These are phyloP conservation scores for Eucriotettix oculatus DNA, from an alignment of 2,888 invertebrate genomes.

Conservation along the genomic window DNA sequence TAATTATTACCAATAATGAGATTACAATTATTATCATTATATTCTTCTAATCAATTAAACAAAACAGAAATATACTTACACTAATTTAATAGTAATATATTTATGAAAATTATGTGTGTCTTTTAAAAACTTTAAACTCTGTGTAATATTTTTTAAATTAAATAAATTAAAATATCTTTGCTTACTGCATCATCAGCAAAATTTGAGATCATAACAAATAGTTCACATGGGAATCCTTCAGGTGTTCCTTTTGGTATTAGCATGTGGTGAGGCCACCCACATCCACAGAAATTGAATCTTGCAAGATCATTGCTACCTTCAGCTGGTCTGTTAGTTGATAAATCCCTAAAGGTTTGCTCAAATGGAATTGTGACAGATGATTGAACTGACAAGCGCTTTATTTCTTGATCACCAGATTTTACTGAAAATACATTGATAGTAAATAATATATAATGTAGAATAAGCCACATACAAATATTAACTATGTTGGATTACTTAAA, in stretches of 20 bases:
- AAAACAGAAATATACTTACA: too few relatives aligned
- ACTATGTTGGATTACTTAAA: too few relatives aligned
- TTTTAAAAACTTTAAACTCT: too few relatives aligned
- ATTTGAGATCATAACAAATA: conserved; percentile 20
- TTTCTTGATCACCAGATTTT: conserved; percentile 44
- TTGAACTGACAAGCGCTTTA: conserved; percentile 46
- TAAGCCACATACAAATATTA: background rate
- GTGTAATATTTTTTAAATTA: too few relatives aligned
- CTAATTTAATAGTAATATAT: too few relatives aligned
- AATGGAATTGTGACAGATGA: conserved; percentile 73
- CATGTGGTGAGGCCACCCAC: conserved; percentile 46
- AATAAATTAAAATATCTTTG: background rate
- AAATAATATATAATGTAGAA: background rate
- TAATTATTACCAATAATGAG: too few relatives aligned
- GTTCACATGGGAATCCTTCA: conserved; percentile 19
- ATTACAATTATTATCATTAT: too few relatives aligned
- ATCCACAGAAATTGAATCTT: conserved; percentile 68
- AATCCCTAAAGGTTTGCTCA: conserved; percentile 59
- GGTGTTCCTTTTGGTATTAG: conserved; percentile 32
- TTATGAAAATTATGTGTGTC: too few relatives aligned
- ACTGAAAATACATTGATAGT: conserved; percentile 28
- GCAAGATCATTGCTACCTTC: conserved; percentile 25
- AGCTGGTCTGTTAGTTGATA: conserved; percentile 43
- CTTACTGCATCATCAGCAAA: conserved; percentile 17
- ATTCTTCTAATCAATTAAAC: too few relatives aligned